Conservation (phyloP, 2,888 invertebrate genomes). For the Rapana venosa region DNA sequence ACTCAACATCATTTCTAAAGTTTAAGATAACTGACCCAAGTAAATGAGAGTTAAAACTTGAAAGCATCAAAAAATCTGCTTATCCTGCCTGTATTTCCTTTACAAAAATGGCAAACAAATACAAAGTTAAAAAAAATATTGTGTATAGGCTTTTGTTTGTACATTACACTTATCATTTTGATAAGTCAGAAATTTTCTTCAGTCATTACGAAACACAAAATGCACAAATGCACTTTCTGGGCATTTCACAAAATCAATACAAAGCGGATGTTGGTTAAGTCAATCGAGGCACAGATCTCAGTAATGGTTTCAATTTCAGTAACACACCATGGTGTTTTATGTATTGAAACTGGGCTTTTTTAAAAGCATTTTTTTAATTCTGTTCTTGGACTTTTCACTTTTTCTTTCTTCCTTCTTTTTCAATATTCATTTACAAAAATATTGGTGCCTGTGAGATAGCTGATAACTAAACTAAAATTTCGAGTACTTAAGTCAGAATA, state of each 20-base stretch:
- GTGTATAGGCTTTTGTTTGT: background rate
- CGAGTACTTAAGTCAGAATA: background rate
- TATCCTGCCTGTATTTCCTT: too few relatives aligned
- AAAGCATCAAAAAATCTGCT: too few relatives aligned
- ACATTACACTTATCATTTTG: background rate
- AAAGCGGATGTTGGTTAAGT: background rate
- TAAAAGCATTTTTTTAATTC: background rate
- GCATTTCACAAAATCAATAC: background rate
- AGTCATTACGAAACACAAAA: background rate
- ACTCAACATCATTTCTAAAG: too few relatives aligned
- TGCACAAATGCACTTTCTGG: constrained; percentile 26
- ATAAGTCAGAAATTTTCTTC: background rate
- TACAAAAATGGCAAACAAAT: background rate
- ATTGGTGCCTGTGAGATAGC: constrained; percentile 31
- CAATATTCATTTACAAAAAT: background rate
- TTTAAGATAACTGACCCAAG: too few relatives aligned
- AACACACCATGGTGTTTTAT: background rate
- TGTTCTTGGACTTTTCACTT: background rate
- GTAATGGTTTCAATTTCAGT: constrained; percentile 5
- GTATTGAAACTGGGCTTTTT: background rate
- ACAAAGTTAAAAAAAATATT: background rate
- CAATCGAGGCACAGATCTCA: constrained; percentile 27
- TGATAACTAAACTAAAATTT: background rate
- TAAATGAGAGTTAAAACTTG: too few relatives aligned
- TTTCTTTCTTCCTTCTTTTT: background rate